These are phyloP conservation scores for Schizothorax lantsangensis DNA, from an alignment of 2,797 vertebrate genomes.

Conservation along the genomic window DNA sequence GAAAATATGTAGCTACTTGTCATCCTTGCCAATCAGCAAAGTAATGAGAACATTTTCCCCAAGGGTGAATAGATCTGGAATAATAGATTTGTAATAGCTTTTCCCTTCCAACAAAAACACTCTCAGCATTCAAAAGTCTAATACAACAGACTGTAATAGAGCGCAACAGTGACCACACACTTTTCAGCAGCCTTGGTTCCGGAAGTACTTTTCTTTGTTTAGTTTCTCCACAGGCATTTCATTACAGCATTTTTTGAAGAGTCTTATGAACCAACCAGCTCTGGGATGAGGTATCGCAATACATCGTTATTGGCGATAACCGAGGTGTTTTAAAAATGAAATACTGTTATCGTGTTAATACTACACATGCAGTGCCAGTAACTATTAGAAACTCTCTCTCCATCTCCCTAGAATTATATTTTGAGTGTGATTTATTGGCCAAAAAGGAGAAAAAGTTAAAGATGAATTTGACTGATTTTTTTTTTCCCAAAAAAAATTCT, in stretches of 20 bases:
- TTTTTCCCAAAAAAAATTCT: neutral
- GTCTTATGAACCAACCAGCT: neutral
- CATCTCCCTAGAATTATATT: neutral
- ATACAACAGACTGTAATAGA: slow-evolving; percentile 67
- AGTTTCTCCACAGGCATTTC: neutral
- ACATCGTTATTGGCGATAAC: neutral
- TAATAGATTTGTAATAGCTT: slow-evolving; percentile 70
- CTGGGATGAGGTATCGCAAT: neutral
- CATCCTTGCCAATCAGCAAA: slow-evolving; percentile 66
- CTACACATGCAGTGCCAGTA: neutral
- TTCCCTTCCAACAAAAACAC: slow-evolving; percentile 66
- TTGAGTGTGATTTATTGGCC: neutral
- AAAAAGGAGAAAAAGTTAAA: neutral
- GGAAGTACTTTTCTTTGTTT: slow-evolving; percentile 7
- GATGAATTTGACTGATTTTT: no score
- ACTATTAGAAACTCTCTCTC: neutral
- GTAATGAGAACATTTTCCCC: slow-evolving; percentile 66
- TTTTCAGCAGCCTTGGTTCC: slow-evolving; percentile 3
- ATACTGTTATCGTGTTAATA: neutral
- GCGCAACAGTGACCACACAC: slow-evolving; percentile 20
- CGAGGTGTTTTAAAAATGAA: neutral
- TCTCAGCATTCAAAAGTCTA: slow-evolving; percentile 59
- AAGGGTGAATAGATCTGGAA: slow-evolving; percentile 66
- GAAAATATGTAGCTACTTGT: slow-evolving; percentile 63
- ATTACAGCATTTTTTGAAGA: neutral